Evolutionary conservation across 2,113 vertebrate genomes (phyloP), one percentile per base, ranked within the genome.

Genomic region (Setophaga kirtlandii): DNA sequence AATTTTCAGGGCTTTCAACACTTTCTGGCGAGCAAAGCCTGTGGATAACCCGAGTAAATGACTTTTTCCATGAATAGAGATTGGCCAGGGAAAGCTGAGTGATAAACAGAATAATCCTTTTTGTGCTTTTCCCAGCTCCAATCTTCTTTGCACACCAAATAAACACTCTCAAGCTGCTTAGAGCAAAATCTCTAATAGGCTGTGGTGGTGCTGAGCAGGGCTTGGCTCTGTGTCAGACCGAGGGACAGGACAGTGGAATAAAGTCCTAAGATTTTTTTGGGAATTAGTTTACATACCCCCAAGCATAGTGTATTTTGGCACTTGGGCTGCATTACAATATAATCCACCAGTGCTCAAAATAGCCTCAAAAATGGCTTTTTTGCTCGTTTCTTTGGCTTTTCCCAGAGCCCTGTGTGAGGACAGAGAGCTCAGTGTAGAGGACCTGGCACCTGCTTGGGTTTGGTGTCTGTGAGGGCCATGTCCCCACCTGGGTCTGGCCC

Each of bases 91-190:
- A 94, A 96, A 96, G 92, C 96, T 76, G 88, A 96, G 95, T 82
- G 96, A 97, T 96, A 97, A 96, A 97, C 96, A 97, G 96, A 95
- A 95, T 96, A 96, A 97, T 96, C 96, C 96, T 97, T 96, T 96
- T 96, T 96, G 94, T 96, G 94, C 96, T 67, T 96, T 96, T 94
- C 96, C 96, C 95, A 86, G 95, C 95, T 96, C 93, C 96, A 96
- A 96, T 96, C 96, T 96, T 93, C 96, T 97, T 96, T 96, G 95
- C 96, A 97, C 96, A 97, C 95, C 97, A 97, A 96, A 97, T 97
- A 97, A 97, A 97, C 97, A 96, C 95, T 97, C 94, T 92, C 96
- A 97, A 97, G 95, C 97, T 96, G 96, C 96, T 97, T 95, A 97
- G 94, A 96, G 96, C 94, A 94, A 96, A 97, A 96, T 95, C 96